Evolutionary conservation across 1,140 invertebrate genomes (phyloP), one percentile per base, ranked within the genome.

Genomic region (Heliconius nattereri): DNA sequence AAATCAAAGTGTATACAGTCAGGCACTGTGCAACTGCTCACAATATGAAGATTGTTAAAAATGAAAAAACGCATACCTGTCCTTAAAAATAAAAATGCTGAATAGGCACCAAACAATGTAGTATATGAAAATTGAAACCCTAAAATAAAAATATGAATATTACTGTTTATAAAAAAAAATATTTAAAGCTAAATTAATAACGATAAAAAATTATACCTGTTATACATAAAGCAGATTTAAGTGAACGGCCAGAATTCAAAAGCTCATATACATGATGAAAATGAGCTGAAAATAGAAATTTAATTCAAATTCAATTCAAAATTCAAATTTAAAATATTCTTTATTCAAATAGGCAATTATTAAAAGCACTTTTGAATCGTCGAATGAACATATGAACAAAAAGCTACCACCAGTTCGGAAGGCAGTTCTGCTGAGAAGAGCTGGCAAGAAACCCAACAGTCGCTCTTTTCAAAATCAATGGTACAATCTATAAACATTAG

Each of bases 61-160:
- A 11, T 13, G 29, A 29, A 26, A 29, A 26, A 66, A 73, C 76
- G 86, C 83, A 86, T 89, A 96, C 95, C 96, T 72, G 97, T 98
- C 89, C 96, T 96, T 6, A 96, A 94, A 88, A 99, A 99, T 71
- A 99, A 92, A 91, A 97, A 99, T 35, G 98, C 97, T 20, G 98
- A 98, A 90, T 99, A 99, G 32, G 97, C 97, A 81, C 98, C 98
- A 95, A 99, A 99, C 32, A 99, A 87, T 71, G 98, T 98, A 23
- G 98, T 99, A 89, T 98, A 99, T 6, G 94, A 93, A 88, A 98
- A 98, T 90, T 99, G 98, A 90, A 99, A 98, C 92, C 96, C 97
- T 97, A 94, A 86, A 95, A 95, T 87, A 81, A 81, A 76, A 77
- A 60, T 9, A 23, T 1, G 6, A 26, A 29, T 23, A 11, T 66